Percentiles rank a stretch among this genome's conserved stretches.
phyloP scores from a whole-genome alignment of 2,797 vertebrate genomes.

The Delichon dasypus region DNA sequence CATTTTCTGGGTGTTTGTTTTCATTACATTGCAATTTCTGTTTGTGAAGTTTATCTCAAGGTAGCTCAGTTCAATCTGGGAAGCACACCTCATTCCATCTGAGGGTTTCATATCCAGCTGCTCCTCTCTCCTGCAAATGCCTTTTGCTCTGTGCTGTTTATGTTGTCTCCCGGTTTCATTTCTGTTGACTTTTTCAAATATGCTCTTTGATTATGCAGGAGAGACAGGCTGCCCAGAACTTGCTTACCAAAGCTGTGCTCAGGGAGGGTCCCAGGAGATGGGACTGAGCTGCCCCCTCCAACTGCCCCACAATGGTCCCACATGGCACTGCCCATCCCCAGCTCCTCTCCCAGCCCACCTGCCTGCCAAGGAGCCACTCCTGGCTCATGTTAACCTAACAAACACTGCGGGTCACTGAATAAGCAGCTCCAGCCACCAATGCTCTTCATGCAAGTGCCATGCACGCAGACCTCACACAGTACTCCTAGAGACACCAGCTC shows the following conservation, averaged over 20 bases:
- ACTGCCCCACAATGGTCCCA: too few relatives aligned
- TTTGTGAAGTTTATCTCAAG: neutral
- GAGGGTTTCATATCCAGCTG: neutral
- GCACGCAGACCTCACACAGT: neutral
- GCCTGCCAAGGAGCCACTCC: neutral
- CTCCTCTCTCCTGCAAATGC: neutral
- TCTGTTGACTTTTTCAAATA: neutral
- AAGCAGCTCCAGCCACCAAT: neutral
- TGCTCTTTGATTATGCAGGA: neutral
- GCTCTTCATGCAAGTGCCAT: neutral
- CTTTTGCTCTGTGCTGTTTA: neutral
- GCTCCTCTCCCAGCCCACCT: neutral
- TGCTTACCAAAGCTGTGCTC: too few relatives aligned
- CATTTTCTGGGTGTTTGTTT: neutral
- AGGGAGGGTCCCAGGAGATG: neutral
- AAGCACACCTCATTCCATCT: neutral
- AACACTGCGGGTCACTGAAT: neutral
- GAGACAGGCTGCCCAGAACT: neutral
- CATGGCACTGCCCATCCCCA: accelerated
- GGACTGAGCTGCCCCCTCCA: neutral
- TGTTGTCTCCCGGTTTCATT: neutral
- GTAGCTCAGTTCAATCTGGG: neutral
- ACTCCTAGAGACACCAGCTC: neutral
- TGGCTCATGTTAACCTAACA: neutral
- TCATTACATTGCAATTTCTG: neutral